phyloP scores from a whole-genome alignment of 2,113 vertebrate species.

The Oreotrochilus melanogaster region DNA sequence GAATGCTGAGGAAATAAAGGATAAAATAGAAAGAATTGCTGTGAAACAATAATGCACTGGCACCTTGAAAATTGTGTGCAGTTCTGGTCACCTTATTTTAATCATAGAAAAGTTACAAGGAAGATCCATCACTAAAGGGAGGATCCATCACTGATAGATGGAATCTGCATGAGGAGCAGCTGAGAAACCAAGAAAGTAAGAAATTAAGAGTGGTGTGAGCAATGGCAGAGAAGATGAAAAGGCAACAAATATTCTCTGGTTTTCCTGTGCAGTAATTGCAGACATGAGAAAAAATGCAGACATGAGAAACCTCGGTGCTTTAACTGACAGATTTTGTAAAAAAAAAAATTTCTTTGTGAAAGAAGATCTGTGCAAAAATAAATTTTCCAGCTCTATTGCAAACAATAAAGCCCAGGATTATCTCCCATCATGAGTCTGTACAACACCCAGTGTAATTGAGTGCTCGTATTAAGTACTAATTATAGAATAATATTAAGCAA shows the following conservation, averaged over 20 bases:
- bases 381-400: background rate
- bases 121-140: background rate
- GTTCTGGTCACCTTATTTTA: background rate
- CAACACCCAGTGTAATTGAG: background rate
- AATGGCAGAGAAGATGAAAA: background rate
- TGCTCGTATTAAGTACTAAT: background rate
- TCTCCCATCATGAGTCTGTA: background rate
- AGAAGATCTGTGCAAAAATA: background rate
- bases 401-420: background rate
- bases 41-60: background rate
- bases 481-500: background rate
- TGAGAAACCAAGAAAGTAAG: no score
- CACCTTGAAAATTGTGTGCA: background rate
- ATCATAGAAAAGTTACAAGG: background rate
- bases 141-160: background rate
- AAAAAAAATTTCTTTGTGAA: background rate
- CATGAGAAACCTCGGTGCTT: background rate
- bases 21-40: background rate
- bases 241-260: background rate
- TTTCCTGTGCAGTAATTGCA: background rate
- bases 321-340: fast-evolving
- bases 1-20: background rate
- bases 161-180: background rate
- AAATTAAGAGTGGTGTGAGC: background rate
- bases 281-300: no score